Evolutionary conservation across 2,888 invertebrate species (phyloP), one percentile per base, ranked within the genome.

Genomic region (Sicus ferrugineus): DNA sequence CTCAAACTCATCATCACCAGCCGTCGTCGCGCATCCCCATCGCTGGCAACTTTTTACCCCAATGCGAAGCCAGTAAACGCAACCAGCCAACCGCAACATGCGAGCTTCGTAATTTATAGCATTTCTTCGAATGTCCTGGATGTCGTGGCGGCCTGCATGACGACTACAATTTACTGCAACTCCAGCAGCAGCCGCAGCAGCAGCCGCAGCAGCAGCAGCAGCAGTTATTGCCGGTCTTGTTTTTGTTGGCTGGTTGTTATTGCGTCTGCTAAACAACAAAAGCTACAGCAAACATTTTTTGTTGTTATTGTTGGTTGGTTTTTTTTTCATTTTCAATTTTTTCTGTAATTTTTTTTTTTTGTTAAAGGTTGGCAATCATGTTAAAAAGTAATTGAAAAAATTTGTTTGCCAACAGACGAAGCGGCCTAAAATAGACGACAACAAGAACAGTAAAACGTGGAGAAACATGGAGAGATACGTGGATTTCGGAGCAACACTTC

Each of bases 91-190:
- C 63, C 63, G 42, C 56, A 68, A 30, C 68, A 48, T 38, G 54
- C 52, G 42, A 65, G 59, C 48, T 56, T 70, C 66, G 62, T 70
- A 54, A 70, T 70, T 70, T 67, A 70, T 70, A 56, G 70, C 66
- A 52, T 62, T 46, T 61, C 54, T 61, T 56, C 28, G 54, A 46
- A 21, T 26, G 14, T 42, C 42, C 42, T 54, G 54, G 23, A 23
- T 23, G 23, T 52, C 50, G 21, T 52, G 50, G 19, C n/a, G n/a
- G n/a, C n/a, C n/a, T 11, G 46, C n/a, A 6, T 46, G 46, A 19
- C 46, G 19, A 4, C 46, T 46, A 19, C 14, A n/a, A 46, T 46
- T 46, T 46, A 52, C 50, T 52, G 50, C 50, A 21, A 7, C 9
- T 21, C 21, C 50, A 52, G 50, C 50, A 52, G 1, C 23, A 21